Evolutionary conservation across 2,797 vertebrate species (phyloP).

Genomic region (Gadopsis marmoratus): DNA sequence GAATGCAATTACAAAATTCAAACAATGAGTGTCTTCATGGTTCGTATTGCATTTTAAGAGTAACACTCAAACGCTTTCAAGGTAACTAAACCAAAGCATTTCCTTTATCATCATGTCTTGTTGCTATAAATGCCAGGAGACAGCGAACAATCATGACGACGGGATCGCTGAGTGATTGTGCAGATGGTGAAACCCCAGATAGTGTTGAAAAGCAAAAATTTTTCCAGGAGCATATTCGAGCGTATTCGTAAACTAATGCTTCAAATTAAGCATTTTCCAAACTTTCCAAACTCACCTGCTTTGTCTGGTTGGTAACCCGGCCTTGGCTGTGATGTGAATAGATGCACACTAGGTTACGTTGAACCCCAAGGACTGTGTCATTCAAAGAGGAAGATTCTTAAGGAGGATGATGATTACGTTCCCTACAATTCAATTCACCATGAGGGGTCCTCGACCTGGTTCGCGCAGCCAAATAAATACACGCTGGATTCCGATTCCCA

Average conservation of each 20-base stretch:
- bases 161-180: too few species aligned
- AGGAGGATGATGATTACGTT: background rate
- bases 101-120: too few species aligned
- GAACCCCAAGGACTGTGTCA: background rate
- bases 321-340: background rate
- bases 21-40: background rate
- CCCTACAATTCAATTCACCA: background rate
- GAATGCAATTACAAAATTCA: background rate
- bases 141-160: too few species aligned
- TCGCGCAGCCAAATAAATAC: background rate
- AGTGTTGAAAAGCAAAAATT: too few species aligned
- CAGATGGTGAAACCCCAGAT: too few species aligned
- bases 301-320: background rate
- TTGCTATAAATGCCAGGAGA: too few species aligned
- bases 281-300: background rate
- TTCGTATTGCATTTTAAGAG: too few species aligned
- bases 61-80: too few species aligned
- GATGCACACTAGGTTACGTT: background rate
- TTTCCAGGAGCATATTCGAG: too few species aligned
- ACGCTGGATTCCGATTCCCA: background rate
- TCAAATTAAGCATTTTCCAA: too few species aligned
- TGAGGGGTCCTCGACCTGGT: background rate
- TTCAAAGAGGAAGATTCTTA: background rate
- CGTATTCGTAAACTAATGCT: too few species aligned
- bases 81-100: too few species aligned